phyloP scores from a whole-genome alignment of 2,797 vertebrate genomes.

The Rachycentron canadum region DNA sequence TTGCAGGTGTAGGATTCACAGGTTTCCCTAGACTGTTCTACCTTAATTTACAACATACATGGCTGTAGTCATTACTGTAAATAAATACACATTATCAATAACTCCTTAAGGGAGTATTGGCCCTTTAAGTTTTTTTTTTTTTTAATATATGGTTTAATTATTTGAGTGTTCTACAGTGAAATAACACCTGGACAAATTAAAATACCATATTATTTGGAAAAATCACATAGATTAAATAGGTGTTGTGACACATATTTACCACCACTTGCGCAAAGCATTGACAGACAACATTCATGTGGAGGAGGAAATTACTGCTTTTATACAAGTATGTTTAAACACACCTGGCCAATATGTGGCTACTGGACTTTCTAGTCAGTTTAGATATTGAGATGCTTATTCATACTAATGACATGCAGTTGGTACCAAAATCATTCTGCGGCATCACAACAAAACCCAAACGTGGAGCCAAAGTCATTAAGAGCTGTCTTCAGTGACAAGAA shows the following conservation, averaged over 20 bases:
- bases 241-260: too few species aligned
- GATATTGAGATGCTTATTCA: not conserved
- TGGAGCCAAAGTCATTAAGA: not conserved
- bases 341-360: not conserved
- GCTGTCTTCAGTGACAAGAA: too few species aligned
- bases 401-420: not conserved
- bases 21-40: not conserved
- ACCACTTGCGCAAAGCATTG: too few species aligned
- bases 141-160: not conserved
- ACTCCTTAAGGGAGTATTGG: too few species aligned
- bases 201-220: too few species aligned
- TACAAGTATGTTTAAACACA: too few species aligned
- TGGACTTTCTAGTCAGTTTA: not conserved
- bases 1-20: not conserved
- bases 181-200: too few species aligned
- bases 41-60: not conserved
- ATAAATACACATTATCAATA: too few species aligned
- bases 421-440: not conserved
- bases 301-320: not conserved
- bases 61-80: too few species aligned
- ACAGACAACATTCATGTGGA: too few species aligned
- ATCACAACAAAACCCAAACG: not conserved
- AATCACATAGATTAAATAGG: too few species aligned
- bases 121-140: not conserved
- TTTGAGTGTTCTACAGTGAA: too few species aligned